Evolutionary conservation across 37 sponge, comb jelly and placozoan species (phyloP).

Genomic region (Beroe forskalii): DNA sequence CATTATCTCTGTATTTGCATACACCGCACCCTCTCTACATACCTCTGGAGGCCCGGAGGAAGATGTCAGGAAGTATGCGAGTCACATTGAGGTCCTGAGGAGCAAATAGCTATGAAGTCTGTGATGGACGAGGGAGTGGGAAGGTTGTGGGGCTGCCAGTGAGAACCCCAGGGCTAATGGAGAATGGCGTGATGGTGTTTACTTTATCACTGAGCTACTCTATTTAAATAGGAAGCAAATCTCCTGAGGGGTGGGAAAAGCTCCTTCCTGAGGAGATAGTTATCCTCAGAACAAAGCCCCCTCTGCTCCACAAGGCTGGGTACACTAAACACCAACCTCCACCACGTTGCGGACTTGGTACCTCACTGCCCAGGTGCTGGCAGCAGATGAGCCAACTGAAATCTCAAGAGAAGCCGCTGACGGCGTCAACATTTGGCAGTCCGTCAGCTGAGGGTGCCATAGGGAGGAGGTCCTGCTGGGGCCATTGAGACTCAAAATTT

Average conservation of each 20-base stretch:
- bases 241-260: slow-evolving; percentile 35
- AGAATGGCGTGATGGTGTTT: slow-evolving; percentile 31
- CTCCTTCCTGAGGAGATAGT: not conserved
- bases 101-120: not conserved
- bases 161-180: not conserved
- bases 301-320: slow-evolving; percentile 19
- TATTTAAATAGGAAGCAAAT: not conserved
- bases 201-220: slow-evolving; percentile 14
- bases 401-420: not conserved
- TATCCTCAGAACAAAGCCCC: not conserved
- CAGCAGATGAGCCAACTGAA: not conserved
- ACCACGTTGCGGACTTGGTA: slow-evolving; percentile 50
- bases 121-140: slow-evolving; percentile 43
- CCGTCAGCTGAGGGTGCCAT: not conserved
- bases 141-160: not conserved
- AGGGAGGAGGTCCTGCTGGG: not conserved
- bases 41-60: slow-evolving; percentile 1
- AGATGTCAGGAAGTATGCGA: not conserved
- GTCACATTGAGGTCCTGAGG: not conserved
- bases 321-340: slow-evolving; percentile 38
- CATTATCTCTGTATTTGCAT: slow-evolving; percentile 47
- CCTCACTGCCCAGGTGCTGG: not conserved
- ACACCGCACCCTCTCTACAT: slow-evolving; percentile 53
- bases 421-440: slow-evolving; percentile 22
- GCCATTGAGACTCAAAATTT: not conserved